A percentile compares a stretch with the other conserved stretches of the same genome.
Evolutionary conservation across 2,113 vertebrate genomes (phyloP).

Genomic region (Uria aalge): DNA sequence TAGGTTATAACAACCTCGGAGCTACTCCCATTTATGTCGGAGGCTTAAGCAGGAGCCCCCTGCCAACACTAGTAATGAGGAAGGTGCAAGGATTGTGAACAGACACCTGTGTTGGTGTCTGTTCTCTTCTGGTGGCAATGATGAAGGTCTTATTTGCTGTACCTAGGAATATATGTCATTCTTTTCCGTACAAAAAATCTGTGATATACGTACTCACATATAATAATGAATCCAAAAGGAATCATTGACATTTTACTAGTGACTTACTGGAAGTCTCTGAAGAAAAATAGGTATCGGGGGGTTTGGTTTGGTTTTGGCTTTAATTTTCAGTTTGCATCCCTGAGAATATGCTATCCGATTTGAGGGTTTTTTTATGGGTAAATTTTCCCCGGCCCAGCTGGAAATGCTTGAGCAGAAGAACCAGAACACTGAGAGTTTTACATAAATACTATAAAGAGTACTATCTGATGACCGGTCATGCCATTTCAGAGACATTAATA

Average conservation of each 20-base stretch:
- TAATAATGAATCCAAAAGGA: slow-evolving; percentile 27
- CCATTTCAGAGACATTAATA: background rate
- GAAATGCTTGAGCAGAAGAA: background rate
- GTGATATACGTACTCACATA: slow-evolving; percentile 2
- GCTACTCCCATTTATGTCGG: background rate
- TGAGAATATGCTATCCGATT: background rate
- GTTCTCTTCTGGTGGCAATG: slow-evolving; percentile 9
- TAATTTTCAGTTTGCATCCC: background rate
- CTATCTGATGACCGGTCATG: background rate
- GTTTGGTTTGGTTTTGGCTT: background rate
- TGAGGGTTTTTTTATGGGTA: background rate
- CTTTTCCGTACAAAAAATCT: background rate
- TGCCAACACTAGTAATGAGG: background rate
- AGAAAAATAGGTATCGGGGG: slow-evolving; percentile 4
- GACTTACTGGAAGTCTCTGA: slow-evolving; percentile 21
- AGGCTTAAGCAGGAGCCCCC: background rate
- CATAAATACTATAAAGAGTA: background rate
- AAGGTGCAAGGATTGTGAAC: background rate
- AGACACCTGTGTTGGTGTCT: background rate
- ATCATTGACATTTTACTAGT: slow-evolving; percentile 26
- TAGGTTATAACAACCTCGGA: background rate
- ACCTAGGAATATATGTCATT: background rate
- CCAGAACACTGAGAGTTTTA: background rate
- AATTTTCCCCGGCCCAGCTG: background rate
- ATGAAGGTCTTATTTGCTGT: slow-evolving; percentile 2